Conservation (phyloP, 2,888 invertebrate genomes). For the Troilus luridus region DNA sequence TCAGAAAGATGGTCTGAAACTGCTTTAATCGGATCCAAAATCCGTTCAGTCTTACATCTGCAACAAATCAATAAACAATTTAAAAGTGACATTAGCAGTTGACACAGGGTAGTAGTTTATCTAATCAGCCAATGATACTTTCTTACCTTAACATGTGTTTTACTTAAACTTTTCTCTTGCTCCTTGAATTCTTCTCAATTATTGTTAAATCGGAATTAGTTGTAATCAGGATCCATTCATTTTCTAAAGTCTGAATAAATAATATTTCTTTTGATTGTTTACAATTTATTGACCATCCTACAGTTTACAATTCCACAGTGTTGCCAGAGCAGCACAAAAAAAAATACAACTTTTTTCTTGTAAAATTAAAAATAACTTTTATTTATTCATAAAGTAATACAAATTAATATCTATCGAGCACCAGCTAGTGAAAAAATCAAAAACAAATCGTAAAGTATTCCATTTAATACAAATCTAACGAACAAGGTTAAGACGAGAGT, state of each 20-base stretch:
- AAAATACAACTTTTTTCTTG: not conserved
- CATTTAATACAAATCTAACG: not conserved
- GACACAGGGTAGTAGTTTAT: not conserved
- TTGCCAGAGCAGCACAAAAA: not conserved
- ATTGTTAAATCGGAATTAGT: not conserved
- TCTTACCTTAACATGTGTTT: conserved; percentile 64
- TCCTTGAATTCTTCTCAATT: not conserved
- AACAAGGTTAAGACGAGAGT: not conserved
- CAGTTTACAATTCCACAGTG: conserved; percentile 58
- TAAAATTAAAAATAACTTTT: not conserved
- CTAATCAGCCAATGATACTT: not conserved
- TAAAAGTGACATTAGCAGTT: not conserved
- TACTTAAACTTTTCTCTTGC: conserved; percentile 53
- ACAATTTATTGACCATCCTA: conserved; percentile 63
- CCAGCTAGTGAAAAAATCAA: not conserved
- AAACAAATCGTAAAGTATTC: not conserved
- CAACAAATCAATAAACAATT: conserved; percentile 49
- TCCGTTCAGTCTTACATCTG: conserved; percentile 65
- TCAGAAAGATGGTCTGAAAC: conserved; percentile 66
- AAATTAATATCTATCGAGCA: not conserved
- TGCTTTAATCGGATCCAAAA: conserved; percentile 66
- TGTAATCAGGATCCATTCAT: not conserved
- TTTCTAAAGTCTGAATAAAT: not conserved
- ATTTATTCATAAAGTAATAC: not conserved
- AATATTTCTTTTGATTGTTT: conserved; percentile 60